phyloP scores from a whole-genome alignment of 2,113 vertebrate genomes.

The Platysternon megacephalum region DNA sequence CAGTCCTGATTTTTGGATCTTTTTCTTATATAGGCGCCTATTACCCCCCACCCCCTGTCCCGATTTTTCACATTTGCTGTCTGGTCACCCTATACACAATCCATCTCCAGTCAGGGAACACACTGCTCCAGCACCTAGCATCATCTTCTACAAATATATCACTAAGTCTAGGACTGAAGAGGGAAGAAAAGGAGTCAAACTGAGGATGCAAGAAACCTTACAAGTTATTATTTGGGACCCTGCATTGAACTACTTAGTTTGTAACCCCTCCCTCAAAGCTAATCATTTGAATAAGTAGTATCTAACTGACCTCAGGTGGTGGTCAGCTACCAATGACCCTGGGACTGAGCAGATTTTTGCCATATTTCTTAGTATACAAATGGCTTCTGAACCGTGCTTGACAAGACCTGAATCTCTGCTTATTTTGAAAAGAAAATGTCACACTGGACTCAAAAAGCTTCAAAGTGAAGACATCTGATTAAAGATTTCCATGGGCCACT shows the following conservation, averaged over 20 bases:
- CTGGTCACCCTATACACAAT: neutral
- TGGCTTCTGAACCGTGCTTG: neutral
- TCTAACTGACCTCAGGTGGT: neutral
- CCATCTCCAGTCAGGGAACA: too few relatives aligned
- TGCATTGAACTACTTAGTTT: neutral
- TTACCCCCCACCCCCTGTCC: too few relatives aligned
- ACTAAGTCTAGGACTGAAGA: rapidly evolving
- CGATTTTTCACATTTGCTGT: too few relatives aligned
- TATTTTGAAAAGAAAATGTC: neutral
- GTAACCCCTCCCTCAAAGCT: neutral
- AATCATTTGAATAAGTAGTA: neutral
- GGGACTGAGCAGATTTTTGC: neutral
- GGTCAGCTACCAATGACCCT: neutral
- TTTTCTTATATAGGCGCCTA: too few relatives aligned
- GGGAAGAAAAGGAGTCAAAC: neutral
- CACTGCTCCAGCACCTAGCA: neutral
- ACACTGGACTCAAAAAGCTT: neutral
- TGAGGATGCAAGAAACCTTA: neutral
- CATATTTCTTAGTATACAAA: neutral
- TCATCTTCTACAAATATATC: neutral
- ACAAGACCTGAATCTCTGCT: neutral
- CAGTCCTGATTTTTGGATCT: too few relatives aligned
- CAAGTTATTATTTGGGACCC: neutral
- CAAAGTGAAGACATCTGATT: neutral
- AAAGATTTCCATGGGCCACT: neutral